Conservation (phyloP, 2,888 invertebrate species). For the Cerceris rybyensis region DNA sequence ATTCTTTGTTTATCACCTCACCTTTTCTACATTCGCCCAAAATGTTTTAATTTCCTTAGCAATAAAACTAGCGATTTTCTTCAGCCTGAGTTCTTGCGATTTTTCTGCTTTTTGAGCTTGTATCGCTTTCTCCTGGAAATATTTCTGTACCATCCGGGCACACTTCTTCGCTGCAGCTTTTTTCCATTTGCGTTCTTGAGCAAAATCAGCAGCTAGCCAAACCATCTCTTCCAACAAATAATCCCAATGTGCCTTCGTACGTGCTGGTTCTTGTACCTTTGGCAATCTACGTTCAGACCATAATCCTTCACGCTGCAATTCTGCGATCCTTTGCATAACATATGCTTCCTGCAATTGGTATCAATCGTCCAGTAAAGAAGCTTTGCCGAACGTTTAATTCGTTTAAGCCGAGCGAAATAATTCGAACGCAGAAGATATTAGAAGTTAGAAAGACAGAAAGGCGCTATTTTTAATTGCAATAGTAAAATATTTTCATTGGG, state of each 20-base stretch:
- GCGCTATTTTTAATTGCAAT: too few species aligned
- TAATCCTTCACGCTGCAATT: conserved; percentile 95
- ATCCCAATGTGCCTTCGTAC: conserved; percentile 98
- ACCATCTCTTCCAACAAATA: conserved; percentile 99
- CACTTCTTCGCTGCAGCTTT: conserved; percentile 97
- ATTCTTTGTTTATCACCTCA: conserved; percentile 69
- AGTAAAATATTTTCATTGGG: too few species aligned
- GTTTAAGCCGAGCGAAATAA: too few species aligned
- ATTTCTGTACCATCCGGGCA: conserved; percentile 94
- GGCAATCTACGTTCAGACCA: conserved; percentile 97
- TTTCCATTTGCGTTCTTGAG: conserved; percentile 99
- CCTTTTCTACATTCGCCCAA: conserved; percentile 98
- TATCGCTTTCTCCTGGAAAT: conserved; percentile 94
- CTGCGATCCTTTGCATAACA: conserved; percentile 95
- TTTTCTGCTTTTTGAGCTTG: conserved; percentile 95
- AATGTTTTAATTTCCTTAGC: conserved; percentile 97
- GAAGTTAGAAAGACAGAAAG: too few species aligned
- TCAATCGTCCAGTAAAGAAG: neutral
- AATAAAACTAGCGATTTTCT: conserved; percentile 93
- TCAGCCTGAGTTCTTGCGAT: conserved; percentile 93
- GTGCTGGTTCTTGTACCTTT: conserved; percentile 94
- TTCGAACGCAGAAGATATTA: too few species aligned
- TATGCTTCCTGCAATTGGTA: conserved; percentile 89
- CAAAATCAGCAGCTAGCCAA: conserved; percentile 99
- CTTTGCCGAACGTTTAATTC: too few species aligned